phyloP scores from a whole-genome alignment of 2,113 vertebrate genomes.

The Morone chrysops region DNA sequence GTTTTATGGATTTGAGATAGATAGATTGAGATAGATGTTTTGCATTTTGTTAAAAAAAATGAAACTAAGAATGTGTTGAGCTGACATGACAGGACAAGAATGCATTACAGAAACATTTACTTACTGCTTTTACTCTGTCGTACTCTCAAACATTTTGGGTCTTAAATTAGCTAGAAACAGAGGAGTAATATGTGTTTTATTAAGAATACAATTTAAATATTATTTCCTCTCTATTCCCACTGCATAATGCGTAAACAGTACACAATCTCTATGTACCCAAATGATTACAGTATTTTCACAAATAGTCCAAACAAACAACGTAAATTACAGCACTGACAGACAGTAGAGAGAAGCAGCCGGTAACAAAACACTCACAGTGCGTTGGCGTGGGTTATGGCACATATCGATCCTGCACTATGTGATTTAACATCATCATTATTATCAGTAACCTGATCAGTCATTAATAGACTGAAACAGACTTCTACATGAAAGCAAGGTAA shows the following conservation, averaged over 20 bases:
- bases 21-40: not conserved
- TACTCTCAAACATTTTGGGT: not conserved
- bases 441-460: not conserved
- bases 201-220: not conserved
- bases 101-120: not conserved
- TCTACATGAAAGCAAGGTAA: not conserved
- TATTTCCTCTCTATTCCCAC: not conserved
- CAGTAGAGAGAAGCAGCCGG: not conserved
- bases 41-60: not conserved
- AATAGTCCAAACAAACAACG: not conserved
- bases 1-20: not conserved
- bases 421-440: not conserved
- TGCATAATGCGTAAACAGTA: not conserved
- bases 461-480: too few relatives aligned
- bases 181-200: not conserved
- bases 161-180: not conserved
- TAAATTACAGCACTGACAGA: not conserved
- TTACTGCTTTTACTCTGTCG: not conserved
- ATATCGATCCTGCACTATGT: not conserved
- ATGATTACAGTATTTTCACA: not conserved
- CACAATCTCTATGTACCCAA: not conserved
- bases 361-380: conserved; percentile 63
- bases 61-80: not conserved
- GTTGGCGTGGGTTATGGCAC: conserved; percentile 70
- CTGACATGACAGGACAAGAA: conserved; percentile 7